A percentile compares a stretch with the other conserved stretches of the same genome.
Evolutionary conservation across 1,140 invertebrate genomes (phyloP).

Genomic region (Theocolax elegans): DNA sequence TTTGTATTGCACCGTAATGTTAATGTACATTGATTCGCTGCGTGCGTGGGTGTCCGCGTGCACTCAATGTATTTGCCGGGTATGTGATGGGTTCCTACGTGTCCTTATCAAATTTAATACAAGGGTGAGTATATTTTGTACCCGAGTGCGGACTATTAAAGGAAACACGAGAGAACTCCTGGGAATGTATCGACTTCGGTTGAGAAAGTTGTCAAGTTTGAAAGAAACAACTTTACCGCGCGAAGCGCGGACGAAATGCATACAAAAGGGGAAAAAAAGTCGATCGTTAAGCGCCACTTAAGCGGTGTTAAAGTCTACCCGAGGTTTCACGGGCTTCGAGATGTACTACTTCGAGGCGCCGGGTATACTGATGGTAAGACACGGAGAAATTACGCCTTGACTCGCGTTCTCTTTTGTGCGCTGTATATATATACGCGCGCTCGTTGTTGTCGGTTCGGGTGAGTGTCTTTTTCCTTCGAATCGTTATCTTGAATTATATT

Average conservation of each 20-base stretch:
- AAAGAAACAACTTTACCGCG: slow-evolving; percentile 33
- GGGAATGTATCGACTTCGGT: too few relatives aligned
- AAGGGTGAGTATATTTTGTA: too few relatives aligned
- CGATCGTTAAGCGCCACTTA: slow-evolving; percentile 51
- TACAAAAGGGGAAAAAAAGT: too few relatives aligned
- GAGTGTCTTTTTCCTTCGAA: background rate
- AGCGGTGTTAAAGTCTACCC: slow-evolving; percentile 46
- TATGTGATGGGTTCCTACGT: too few relatives aligned
- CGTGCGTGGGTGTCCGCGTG: too few relatives aligned
- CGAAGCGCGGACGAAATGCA: too few relatives aligned
- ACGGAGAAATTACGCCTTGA: slow-evolving; percentile 44
- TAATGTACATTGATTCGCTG: too few relatives aligned
- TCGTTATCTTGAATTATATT: slow-evolving; percentile 3
- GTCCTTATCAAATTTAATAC: too few relatives aligned
- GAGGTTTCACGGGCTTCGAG: slow-evolving; percentile 34
- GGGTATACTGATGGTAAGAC: slow-evolving; percentile 34
- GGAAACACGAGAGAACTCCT: too few relatives aligned
- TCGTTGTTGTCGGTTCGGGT: background rate
- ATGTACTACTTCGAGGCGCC: slow-evolving; percentile 25
- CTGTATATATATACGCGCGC: background rate
- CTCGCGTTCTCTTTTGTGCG: background rate
- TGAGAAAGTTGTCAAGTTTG: slow-evolving; percentile 12
- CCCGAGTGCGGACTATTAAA: too few relatives aligned
- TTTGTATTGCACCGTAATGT: too few relatives aligned
- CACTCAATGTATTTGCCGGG: too few relatives aligned